Conservation (phyloP, 1,140 invertebrate species). For the Ostrea edulis region DNA sequence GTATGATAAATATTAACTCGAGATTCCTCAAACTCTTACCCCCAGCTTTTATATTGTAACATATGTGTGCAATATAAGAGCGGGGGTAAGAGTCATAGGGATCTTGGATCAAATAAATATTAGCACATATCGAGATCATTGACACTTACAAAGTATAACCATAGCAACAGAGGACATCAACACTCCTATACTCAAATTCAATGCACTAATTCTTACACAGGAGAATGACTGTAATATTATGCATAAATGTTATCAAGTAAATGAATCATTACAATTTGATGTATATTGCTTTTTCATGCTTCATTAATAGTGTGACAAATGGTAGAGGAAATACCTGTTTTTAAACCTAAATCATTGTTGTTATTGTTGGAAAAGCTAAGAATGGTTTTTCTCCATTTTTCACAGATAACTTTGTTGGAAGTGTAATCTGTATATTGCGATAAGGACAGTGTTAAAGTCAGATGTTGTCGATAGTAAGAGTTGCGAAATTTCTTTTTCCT, state of each 20-base stretch:
- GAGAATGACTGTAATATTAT: no score
- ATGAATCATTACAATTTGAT: neutral
- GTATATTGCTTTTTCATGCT: neutral
- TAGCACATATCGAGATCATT: no score
- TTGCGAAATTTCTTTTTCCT: neutral
- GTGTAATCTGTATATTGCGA: neutral
- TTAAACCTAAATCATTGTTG: neutral
- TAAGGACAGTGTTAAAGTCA: neutral
- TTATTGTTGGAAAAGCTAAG: neutral
- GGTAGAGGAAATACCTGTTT: neutral
- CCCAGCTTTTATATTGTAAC: no score
- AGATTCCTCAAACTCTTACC: no score
- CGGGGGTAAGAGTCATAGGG: no score
- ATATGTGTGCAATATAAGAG: no score
- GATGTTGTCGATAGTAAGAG: neutral
- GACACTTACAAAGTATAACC: no score
- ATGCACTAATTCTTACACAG: no score
- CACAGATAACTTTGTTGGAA: slow-evolving; percentile 26
- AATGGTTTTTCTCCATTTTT: slow-evolving; percentile 17
- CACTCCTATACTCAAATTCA: no score
- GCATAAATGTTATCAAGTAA: neutral
- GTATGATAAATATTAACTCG: no score
- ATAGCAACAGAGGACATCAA: no score
- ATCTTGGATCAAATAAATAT: no score
- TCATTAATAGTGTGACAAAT: neutral